Evolutionary conservation across 2,888 invertebrate species (phyloP).

Genomic region (Limnephilus marmoratus): DNA sequence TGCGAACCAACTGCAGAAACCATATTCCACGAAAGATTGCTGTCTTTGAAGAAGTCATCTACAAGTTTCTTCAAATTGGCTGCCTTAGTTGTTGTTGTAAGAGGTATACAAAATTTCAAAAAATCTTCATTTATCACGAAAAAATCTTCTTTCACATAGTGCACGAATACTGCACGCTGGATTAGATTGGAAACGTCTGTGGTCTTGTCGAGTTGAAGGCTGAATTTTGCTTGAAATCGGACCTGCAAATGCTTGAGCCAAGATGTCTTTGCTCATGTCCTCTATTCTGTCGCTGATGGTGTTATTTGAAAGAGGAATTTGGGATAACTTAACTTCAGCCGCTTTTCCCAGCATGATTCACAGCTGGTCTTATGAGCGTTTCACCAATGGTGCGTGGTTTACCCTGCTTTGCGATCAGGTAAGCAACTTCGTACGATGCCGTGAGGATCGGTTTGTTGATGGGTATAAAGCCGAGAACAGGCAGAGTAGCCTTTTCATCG

Average conservation of each 20-base stretch:
- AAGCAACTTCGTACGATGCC: constrained; percentile 59
- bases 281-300: constrained; percentile 37
- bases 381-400: constrained; percentile 47
- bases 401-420: constrained; percentile 45
- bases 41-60: no score
- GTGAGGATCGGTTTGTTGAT: constrained; percentile 67
- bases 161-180: constrained; percentile 42
- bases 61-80: no score
- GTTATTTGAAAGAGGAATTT: constrained; percentile 8
- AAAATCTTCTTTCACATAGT: constrained; percentile 31
- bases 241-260: constrained; percentile 38
- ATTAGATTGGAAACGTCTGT: constrained; percentile 43
- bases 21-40: no score
- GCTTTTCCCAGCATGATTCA: constrained; percentile 46
- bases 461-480: constrained; percentile 61
- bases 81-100: no score
- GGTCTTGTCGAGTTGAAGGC: constrained; percentile 34
- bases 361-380: constrained; percentile 34
- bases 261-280: constrained; percentile 34
- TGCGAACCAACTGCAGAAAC: constrained; percentile 64
- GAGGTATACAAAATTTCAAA: background rate
- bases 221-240: constrained; percentile 43
- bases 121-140: constrained; percentile 28
- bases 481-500: constrained; percentile 61
- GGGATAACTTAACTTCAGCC: constrained; percentile 2